Evolutionary conservation across 2,797 vertebrate species (phyloP).

Genomic region (Halcyon smyrnensis): DNA sequence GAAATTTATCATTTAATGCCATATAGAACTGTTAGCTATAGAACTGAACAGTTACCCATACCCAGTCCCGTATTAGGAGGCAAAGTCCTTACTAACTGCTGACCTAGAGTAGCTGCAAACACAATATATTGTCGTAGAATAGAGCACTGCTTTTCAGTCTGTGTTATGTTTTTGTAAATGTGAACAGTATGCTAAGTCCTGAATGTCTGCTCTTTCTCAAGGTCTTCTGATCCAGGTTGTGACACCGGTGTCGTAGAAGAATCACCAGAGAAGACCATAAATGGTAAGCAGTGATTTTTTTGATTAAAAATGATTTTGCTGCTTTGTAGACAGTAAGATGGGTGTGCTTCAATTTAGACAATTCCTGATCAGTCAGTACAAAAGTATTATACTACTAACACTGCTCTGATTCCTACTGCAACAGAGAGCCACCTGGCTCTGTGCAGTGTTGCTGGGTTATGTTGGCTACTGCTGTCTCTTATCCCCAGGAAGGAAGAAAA

Average conservation of each 20-base stretch:
- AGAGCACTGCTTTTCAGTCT: not conserved
- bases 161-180: not conserved
- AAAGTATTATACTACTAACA: not conserved
- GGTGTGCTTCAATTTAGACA: not conserved
- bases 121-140: not conserved
- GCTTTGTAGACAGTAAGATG: rapidly evolving
- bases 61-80: not conserved
- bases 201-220: constrained; percentile 55
- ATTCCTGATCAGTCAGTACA: not conserved
- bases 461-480: not conserved
- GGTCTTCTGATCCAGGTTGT: constrained; percentile 82
- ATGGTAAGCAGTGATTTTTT: constrained; percentile 75
- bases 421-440: not conserved
- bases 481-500: not conserved
- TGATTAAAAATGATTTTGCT: not conserved
- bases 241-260: constrained; percentile 90
- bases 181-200: not conserved
- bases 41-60: not conserved
- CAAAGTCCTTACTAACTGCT: not conserved
- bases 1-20: not conserved
- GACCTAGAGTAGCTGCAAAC: not conserved
- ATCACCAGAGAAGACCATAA: constrained; percentile 88
- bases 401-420: not conserved
- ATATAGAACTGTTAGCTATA: not conserved
- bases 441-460: not conserved